These are phyloP conservation scores for Zootoca vivipara DNA, from an alignment of 2,113 vertebrate genomes.

Conservation along the genomic window DNA sequence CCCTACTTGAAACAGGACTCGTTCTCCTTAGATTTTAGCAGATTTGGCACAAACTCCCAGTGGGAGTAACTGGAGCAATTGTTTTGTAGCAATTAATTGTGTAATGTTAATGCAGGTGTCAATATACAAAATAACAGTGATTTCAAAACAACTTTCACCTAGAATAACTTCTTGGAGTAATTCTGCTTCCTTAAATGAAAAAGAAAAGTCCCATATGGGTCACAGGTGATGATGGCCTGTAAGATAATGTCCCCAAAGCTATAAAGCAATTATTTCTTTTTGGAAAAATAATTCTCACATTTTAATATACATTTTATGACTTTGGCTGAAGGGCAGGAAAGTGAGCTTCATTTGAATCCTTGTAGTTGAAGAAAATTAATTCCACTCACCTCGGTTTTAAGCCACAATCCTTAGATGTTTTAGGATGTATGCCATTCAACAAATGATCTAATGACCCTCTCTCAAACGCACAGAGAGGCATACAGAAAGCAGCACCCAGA, in stretches of 20 bases:
- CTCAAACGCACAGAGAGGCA: neutral
- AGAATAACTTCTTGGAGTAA: neutral
- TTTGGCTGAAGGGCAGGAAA: neutral
- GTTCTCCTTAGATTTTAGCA: conserved; percentile 15
- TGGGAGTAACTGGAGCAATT: conserved; percentile 15
- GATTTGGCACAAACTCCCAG: neutral
- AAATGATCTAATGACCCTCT: neutral
- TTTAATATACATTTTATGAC: conserved; percentile 8
- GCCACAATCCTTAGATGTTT: neutral
- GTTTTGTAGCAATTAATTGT: neutral
- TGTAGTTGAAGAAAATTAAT: neutral
- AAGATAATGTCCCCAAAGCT: neutral
- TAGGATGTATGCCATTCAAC: neutral
- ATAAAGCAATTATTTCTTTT: neutral
- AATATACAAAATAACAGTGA: neutral
- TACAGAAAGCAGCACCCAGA: neutral
- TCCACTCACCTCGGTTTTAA: neutral
- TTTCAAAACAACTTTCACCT: neutral
- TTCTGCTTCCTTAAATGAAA: neutral
- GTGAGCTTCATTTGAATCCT: neutral
- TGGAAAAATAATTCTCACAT: conserved; percentile 15
- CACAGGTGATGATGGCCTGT: neutral
- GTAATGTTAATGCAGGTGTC: neutral
- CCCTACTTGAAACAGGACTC: neutral
- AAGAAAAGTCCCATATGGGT: neutral